Evolutionary conservation across 2,797 vertebrate genomes (phyloP), one percentile per base, ranked within the genome.

Genomic region (Halcyon chelicuti): DNA sequence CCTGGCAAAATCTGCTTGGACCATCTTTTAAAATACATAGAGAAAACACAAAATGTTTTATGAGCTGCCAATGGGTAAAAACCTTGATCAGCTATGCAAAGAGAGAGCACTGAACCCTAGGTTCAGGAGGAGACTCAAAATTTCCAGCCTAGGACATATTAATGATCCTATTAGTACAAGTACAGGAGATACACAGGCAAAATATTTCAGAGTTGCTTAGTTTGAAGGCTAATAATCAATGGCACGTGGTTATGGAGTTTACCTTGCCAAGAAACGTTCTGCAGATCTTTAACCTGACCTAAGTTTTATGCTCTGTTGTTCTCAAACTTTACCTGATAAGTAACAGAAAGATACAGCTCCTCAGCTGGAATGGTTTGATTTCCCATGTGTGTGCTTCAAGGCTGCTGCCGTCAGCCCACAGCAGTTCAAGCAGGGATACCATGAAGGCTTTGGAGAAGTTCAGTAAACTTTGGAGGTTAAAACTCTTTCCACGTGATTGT

Each of bases 301-400:
- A 88, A 85, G 93, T 96, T 96, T 97, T 68, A 94, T 80, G 94
- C 91, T 93, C 82, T 12, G 52, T 61, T 94, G 68, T 91, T 83
- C 82, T 91, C 65, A 65, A 96, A 93, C 81, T 71, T 37, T 52
- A 33, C 28, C 7, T 47, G 74, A 68, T 82, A 76, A 85, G 72
- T 85, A 76, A 89, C 52, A 33, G 62, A 73, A 86, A 79, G 31
- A 25, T 47, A 62, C 29, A 87, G 55, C 35, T 92, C n/a, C 75
- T 89, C 80, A 70, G 29, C 40, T 75, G 84, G 42, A 39, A 52
- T 14, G 14, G 55, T 31, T 71, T 35, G 12, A 47, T 77, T 79
- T 80, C 78, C 57, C 8, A 0, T 3, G 23, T 52, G 31, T 25
- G 46, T 14, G 20, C 28, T 85, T 63, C 39, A 63, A 77, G 70